Evolutionary conservation across 2,113 vertebrate genomes (phyloP), one percentile per base, ranked within the genome.

Genomic region (Osmerus eperlanus): DNA sequence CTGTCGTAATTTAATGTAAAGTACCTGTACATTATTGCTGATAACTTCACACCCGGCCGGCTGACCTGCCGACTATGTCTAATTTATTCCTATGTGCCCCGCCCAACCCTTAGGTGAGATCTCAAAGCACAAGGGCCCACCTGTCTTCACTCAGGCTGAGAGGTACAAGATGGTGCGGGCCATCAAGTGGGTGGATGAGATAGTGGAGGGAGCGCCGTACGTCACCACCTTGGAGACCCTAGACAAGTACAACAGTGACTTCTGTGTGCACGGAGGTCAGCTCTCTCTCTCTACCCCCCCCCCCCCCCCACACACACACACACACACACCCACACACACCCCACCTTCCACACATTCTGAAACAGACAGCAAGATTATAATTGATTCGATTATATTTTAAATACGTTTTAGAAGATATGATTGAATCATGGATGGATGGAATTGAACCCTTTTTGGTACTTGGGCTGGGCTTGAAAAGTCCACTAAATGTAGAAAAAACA

Each of bases 141-240:
- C 97, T 0, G 97, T 99, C 76, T 99, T 99, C 84, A 99, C 97
- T 0, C 95, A 98, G 89, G 95, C 92, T 53, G 97, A 99, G 78
- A 83, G 97, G 63, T 98, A 98, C 90, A 96, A 96, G 89, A 97
- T 99, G 95, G 97, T 99, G 63, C 93, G 91, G 28, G 96, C 97
- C 84, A 99, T 99, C 84, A 99, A 99, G 81, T 99, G 97, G 97
- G 97, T 99, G 81, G 97, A 99, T 59, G 97, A 99, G 78, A 94
- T 99, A 21, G 95, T 96, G 66, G 91, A 96, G 2, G 95, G 94
- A 2, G 97, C 97, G 3, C 97, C 97, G 3, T 99, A 99, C 0
- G 96, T 99, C 83, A 99, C 97, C 84, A 97, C 95, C 0, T 91
- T 99, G 78, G 94, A 94, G 83, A 99, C 96, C 0, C 90, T 99